Evolutionary conservation across 2,888 invertebrate genomes (phyloP).

Genomic region (Leucophora obtusa): DNA sequence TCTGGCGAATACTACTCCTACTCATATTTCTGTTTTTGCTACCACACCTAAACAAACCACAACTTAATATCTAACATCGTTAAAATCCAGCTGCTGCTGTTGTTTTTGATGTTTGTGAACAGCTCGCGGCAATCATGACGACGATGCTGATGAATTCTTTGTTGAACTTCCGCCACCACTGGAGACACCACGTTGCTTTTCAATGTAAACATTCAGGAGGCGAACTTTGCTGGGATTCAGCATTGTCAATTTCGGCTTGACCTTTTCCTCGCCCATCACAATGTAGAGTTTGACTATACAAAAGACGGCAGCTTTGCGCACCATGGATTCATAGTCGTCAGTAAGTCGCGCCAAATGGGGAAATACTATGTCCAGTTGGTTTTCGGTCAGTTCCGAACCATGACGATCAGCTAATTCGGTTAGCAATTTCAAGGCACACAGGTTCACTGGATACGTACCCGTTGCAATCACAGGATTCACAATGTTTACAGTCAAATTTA

Average conservation of each 20-base stretch:
- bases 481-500: conserved; percentile 85
- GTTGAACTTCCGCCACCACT: conserved; percentile 74
- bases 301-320: conserved; percentile 97
- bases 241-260: conserved; percentile 88
- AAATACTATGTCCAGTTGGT: conserved; percentile 89
- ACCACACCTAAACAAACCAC: conserved; percentile 38
- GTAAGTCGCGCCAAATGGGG: conserved; percentile 94
- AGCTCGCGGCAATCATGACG: conserved; percentile 72
- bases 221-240: conserved; percentile 90
- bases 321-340: conserved; percentile 93
- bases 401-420: conserved; percentile 90
- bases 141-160: conserved; percentile 75
- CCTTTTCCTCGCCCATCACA: conserved; percentile 90
- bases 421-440: conserved; percentile 95
- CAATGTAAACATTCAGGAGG: conserved; percentile 74
- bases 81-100: conserved; percentile 36
- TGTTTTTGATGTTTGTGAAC: conserved; percentile 32
- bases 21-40: conserved; percentile 12
- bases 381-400: conserved; percentile 85
- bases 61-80: conserved; percentile 53
- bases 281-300: conserved; percentile 97
- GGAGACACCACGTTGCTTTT: conserved; percentile 70
- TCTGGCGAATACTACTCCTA: conserved; percentile 11
- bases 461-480: conserved; percentile 91
- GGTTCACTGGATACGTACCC: conserved; percentile 90